Evolutionary conservation across 2,113 vertebrate species (phyloP).

Genomic region (Dipodomys stephensi): DNA sequence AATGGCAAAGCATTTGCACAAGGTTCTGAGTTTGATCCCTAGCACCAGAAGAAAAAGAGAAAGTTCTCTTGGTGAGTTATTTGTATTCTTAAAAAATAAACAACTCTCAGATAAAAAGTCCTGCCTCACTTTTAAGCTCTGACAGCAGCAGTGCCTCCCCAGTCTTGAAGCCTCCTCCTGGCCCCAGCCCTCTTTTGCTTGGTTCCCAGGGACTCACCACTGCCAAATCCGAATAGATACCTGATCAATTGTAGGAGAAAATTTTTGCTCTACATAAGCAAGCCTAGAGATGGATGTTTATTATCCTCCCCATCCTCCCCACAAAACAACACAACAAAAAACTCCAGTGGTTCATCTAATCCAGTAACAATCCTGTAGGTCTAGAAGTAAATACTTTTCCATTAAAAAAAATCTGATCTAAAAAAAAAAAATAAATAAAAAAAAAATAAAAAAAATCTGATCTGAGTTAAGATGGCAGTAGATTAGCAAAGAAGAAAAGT

Average conservation of each 20-base stretch:
- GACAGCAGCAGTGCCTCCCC: constrained; percentile 4
- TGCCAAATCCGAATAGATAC: constrained; percentile 31
- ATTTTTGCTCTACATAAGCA: background rate
- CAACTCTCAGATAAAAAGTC: background rate
- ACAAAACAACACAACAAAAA: background rate
- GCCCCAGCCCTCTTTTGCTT: background rate
- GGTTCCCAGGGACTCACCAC: too few species aligned
- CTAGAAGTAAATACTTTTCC: constrained; percentile 45
- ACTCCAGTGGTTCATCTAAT: constrained; percentile 40
- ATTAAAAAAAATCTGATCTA: constrained; percentile 28
- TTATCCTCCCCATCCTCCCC: too few species aligned
- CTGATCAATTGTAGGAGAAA: background rate
- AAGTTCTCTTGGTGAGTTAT: too few species aligned
- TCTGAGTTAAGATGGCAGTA: constrained; percentile 9
- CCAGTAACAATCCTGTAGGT: constrained; percentile 9
- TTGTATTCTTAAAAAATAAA: too few species aligned
- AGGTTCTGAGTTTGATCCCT: background rate
- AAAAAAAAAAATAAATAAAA: too few species aligned
- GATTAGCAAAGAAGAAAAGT: constrained; percentile 14
- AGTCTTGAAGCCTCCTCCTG: background rate
- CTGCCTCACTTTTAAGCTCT: background rate
- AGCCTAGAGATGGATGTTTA: background rate
- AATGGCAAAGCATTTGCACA: too few species aligned
- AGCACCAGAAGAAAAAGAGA: background rate
- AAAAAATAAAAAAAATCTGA: constrained; percentile 40